Evolutionary conservation across 2,797 vertebrate genomes (phyloP).

Genomic region (Anguilla pacifica): DNA sequence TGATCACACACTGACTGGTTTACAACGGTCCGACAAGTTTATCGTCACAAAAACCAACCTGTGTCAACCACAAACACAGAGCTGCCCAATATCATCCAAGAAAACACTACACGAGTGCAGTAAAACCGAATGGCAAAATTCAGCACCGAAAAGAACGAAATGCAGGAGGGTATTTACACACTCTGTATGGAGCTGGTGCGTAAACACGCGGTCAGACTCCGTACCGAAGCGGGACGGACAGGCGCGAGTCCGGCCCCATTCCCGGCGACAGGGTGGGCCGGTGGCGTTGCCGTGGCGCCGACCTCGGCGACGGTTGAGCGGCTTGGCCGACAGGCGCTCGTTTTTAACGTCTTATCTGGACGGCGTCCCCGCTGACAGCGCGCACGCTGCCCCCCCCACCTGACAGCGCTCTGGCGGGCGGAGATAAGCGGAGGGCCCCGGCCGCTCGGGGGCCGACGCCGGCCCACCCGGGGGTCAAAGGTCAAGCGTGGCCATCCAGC

Average conservation of each 20-base stretch:
- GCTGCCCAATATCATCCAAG: background rate
- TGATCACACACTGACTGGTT: background rate
- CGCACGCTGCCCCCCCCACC: conserved; percentile 2
- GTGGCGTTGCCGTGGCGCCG: conserved; percentile 49
- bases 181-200: background rate
- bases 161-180: background rate
- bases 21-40: background rate
- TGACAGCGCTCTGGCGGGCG: conserved; percentile 45
- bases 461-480: conserved; percentile 45
- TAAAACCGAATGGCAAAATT: background rate
- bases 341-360: conserved; percentile 65
- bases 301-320: conserved; percentile 54
- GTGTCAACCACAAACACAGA: background rate
- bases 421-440: conserved; percentile 33
- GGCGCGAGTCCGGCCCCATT: conserved; percentile 30
- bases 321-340: conserved; percentile 57
- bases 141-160: background rate
- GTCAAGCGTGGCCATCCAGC: conserved; percentile 29
- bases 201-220: conserved; percentile 36
- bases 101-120: background rate
- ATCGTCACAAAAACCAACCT: background rate
- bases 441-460: conserved; percentile 49
- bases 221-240: conserved; percentile 56
- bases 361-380: conserved; percentile 37
- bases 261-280: conserved; percentile 47